A percentile compares a stretch with the other conserved stretches of the same genome.
These are phyloP conservation scores for Notodonta ziczac DNA, from an alignment of 2,888 invertebrate genomes.

Conservation along the genomic window DNA sequence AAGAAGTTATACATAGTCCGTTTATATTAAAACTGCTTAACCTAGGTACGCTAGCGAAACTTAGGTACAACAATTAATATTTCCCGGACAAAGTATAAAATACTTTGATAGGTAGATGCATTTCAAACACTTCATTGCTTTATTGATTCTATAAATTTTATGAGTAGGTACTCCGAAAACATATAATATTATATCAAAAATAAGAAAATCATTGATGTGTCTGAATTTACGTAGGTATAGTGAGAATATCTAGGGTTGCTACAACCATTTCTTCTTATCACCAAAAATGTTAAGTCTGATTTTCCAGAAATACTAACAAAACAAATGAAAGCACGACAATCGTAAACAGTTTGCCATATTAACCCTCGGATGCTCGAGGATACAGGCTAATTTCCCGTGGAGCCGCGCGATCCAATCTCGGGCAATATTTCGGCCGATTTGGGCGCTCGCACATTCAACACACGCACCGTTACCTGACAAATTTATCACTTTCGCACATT, in stretches of 20 bases:
- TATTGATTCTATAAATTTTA: too few species aligned
- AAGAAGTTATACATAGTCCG: conserved; percentile 6
- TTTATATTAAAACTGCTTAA: not conserved
- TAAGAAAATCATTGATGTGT: too few species aligned
- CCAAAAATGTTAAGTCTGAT: too few species aligned
- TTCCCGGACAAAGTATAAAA: too few species aligned
- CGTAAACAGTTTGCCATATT: conserved; percentile 26
- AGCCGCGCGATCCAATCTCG: conserved; percentile 65
- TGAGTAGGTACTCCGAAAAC: too few species aligned
- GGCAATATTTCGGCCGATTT: conserved; percentile 75
- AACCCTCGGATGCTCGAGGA: conserved; percentile 23
- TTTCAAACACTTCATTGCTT: too few species aligned
- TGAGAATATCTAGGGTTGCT: too few species aligned
- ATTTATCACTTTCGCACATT: conserved; percentile 75
- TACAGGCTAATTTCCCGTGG: conserved; percentile 58
- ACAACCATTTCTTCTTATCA: too few species aligned
- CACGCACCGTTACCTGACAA: conserved; percentile 77
- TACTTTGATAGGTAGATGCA: too few species aligned
- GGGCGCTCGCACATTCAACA: conserved; percentile 66
- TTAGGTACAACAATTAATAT: not conserved
- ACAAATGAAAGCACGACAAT: conserved; percentile 22
- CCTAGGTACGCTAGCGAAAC: not conserved
- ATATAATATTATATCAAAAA: too few species aligned
- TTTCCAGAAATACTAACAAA: conserved; percentile 10
- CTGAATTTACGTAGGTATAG: too few species aligned